A percentile compares a stretch with the other conserved stretches of the same genome.
These are phyloP conservation scores for Alligator sinensis DNA, from an alignment of 2,113 vertebrate species.

Conservation along the genomic window DNA sequence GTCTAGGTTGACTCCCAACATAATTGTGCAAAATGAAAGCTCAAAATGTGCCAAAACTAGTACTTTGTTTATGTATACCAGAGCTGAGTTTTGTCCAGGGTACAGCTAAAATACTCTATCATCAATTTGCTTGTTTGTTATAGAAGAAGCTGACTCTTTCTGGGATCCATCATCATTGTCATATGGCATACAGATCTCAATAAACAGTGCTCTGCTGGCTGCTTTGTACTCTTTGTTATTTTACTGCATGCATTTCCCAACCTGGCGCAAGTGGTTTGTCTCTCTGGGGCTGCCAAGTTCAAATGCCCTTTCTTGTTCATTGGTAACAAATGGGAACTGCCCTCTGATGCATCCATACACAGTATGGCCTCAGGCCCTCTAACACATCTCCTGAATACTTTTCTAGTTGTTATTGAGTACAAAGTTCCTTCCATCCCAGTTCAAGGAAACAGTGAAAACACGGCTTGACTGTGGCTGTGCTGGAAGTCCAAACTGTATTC, in stretches of 20 bases:
- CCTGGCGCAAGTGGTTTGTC: background rate
- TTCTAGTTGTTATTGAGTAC: background rate
- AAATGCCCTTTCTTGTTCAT: background rate
- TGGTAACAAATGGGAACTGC: background rate
- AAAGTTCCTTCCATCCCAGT: background rate
- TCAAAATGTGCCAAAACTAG: background rate
- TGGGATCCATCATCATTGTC: background rate
- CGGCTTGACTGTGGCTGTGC: background rate
- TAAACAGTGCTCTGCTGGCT: background rate
- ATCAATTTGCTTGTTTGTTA: background rate
- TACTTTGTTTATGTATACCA: background rate
- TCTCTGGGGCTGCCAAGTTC: background rate
- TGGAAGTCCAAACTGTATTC: background rate
- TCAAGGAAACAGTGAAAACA: background rate
- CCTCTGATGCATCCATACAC: background rate
- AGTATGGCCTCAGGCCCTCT: background rate
- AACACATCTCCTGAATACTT: accelerated
- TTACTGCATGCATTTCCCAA: background rate
- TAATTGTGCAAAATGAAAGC: background rate
- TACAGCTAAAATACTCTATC: background rate
- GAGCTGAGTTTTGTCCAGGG: background rate
- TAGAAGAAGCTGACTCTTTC: background rate
- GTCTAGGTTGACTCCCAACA: background rate
- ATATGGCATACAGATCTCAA: background rate
- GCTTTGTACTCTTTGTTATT: accelerated